Base-by-base conservation (phyloP, 2,113 vertebrate genomes). In the Corythoichthys intestinalis region DNA sequence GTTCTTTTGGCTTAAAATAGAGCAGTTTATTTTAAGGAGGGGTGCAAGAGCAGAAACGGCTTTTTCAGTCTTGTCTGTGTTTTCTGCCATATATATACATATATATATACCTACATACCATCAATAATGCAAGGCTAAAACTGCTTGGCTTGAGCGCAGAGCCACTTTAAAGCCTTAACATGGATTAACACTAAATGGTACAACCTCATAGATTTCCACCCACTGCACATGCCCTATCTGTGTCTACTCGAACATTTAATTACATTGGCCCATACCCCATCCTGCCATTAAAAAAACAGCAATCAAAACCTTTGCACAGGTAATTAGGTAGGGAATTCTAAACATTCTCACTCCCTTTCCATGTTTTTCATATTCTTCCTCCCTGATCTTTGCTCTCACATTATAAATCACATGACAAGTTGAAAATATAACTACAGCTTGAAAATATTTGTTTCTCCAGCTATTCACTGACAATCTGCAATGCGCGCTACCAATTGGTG, bases 381-480 rank as follows among this genome's bases (percentile, higher is more conserved):
- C 10, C 34, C 63, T 17, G 5, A 37, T 65, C 63, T 50, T 50
- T 49, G 63, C 6, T 17, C n/a, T 35, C 46, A 17, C 8, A 59
- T 70, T 65, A 56, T 66, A 74, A 75, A 78, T 69, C 65, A 76
- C 66, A 61, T 78, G 69, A 76, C 67, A 68, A 79, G 63, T 44
- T 52, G 7, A 77, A 71, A 74, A 41, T 73, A 52, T 73, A 76
- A 72, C 77, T 76, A 71, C 38, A 71, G 50, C 67, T 73, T 74
- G 65, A 69, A 74, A 75, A 56, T 67, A 61, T 6, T 60, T 69
- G 28, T 65, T 39, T 73, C 14, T 53, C 0, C n/a, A 28, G 57
- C 62, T 69, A 65, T 37, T 17, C 49, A 39, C 13, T 66, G 66
- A 75, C 73, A 70, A 54, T 17, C 74, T 72, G 58, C 13, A 38